These are phyloP conservation scores for Corapipo altera DNA, from an alignment of 2,113 vertebrate species.

Conservation along the genomic window DNA sequence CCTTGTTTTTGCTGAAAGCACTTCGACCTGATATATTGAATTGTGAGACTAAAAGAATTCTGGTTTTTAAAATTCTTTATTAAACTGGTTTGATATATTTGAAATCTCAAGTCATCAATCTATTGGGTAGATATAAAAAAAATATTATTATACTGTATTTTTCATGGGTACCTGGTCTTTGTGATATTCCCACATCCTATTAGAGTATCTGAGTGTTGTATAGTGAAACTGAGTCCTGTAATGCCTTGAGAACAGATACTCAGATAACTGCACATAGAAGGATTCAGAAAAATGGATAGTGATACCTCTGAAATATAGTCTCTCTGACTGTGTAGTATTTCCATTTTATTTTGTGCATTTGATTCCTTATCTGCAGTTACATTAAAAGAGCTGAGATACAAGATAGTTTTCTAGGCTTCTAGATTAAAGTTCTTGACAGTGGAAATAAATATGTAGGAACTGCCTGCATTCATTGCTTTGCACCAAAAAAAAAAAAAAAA, in stretches of 20 bases:
- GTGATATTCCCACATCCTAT: neutral
- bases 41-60: neutral
- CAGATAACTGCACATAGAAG: neutral
- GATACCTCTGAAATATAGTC: neutral
- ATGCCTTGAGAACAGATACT: neutral
- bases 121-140: neutral
- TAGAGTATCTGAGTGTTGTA: neutral
- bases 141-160: neutral
- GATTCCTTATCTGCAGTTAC: neutral
- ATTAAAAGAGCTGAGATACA: neutral
- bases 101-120: neutral
- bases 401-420: neutral
- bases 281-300: neutral
- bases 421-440: neutral
- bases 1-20: neutral
- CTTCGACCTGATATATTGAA: neutral
- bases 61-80: neutral
- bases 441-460: neutral
- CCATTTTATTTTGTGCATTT: neutral
- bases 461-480: neutral
- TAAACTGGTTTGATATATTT: neutral
- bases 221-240: neutral
- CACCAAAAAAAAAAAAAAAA: neutral
- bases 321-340: neutral
- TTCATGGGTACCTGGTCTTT: neutral